These are phyloP conservation scores for Nomada fabriciana DNA, from an alignment of 2,888 invertebrate species.

Conservation along the genomic window DNA sequence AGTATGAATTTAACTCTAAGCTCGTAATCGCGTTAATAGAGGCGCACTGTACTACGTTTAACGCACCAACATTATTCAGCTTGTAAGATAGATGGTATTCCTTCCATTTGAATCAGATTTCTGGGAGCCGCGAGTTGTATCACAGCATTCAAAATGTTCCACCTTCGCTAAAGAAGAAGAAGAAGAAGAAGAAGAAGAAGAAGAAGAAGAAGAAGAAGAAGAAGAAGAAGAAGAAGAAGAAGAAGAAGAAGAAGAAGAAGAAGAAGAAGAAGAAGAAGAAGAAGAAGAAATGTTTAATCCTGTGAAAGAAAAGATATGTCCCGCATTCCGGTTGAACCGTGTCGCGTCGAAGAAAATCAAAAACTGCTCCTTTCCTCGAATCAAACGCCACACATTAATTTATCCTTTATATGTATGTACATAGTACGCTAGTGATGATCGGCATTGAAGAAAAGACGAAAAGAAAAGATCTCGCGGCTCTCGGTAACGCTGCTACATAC, in stretches of 20 bases:
- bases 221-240: neutral
- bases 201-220: neutral
- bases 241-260: neutral
- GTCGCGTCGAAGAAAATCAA: slow-evolving; percentile 13
- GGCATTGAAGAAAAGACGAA: slow-evolving; percentile 13
- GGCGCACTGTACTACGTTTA: slow-evolving; percentile 67
- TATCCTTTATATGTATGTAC: slow-evolving; percentile 65
- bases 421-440: slow-evolving; percentile 49
- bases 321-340: neutral
- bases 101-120: slow-evolving; percentile 73
- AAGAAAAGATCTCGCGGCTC: slow-evolving; percentile 75
- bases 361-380: slow-evolving; percentile 3
- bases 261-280: neutral
- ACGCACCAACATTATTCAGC: slow-evolving; percentile 76
- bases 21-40: slow-evolving; percentile 63
- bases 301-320: neutral
- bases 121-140: slow-evolving; percentile 57
- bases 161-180: neutral
- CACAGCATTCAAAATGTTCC: neutral
- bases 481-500: slow-evolving; percentile 78
- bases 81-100: slow-evolving; percentile 81
- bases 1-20: slow-evolving; percentile 61
- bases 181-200: neutral
- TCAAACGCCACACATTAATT: slow-evolving; percentile 22
- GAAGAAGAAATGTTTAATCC: neutral